These are phyloP conservation scores for Entomobrya proxima DNA, from an alignment of 2,888 invertebrate species.

Conservation along the genomic window DNA sequence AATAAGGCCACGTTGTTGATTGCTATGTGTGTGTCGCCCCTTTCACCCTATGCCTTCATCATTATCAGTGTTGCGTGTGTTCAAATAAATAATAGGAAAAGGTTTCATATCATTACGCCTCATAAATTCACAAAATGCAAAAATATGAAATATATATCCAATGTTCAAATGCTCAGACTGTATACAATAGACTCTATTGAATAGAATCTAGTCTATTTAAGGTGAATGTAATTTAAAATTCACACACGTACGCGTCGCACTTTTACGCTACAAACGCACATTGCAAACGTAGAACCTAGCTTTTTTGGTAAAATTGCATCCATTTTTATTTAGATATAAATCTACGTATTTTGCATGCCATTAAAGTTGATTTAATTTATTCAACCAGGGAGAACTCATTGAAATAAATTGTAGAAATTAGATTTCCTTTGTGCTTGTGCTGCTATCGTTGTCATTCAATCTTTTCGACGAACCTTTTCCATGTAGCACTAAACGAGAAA, in stretches of 20 bases:
- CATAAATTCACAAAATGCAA: constrained; percentile 18
- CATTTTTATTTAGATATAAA: not conserved
- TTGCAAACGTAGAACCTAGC: no score
- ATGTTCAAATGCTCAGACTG: not conserved
- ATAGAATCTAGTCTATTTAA: not conserved
- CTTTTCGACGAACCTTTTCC: not conserved
- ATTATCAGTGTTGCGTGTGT: not conserved
- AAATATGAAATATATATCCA: not conserved
- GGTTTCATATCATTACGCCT: constrained; percentile 1
- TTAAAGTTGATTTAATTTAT: constrained; percentile 41
- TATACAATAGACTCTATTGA: not conserved
- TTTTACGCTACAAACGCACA: no score
- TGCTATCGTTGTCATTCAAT: not conserved
- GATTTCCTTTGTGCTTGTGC: not conserved
- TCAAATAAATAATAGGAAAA: not conserved
- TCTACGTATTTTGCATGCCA: not conserved
- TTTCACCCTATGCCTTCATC: not conserved
- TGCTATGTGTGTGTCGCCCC: not conserved
- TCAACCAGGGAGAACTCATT: constrained; percentile 16
- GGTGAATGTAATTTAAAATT: not conserved
- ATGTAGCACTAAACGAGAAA: not conserved
- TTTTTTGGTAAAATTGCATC: no score
- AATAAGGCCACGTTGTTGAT: constrained; percentile 4
- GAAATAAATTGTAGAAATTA: constrained; percentile 32
- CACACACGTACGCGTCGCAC: not conserved